phyloP scores from a whole-genome alignment of 2,797 vertebrate genomes.

The Acipenser ruthenus region DNA sequence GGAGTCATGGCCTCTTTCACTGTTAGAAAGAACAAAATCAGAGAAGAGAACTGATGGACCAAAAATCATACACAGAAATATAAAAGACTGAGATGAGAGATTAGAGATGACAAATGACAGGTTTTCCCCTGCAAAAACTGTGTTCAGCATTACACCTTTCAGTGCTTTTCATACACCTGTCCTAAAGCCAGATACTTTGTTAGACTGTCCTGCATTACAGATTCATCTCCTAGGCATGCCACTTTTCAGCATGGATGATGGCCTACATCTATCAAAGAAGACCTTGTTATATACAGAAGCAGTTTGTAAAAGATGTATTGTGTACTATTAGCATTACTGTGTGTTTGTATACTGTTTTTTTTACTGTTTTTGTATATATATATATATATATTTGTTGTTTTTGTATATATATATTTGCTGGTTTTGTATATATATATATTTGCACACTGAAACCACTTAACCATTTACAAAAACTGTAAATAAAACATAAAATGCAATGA shows the following conservation, averaged over 20 bases:
- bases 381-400: no score
- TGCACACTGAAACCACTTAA: no score
- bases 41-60: background rate
- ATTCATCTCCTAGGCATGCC: constrained; percentile 46
- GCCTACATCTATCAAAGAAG: constrained; percentile 47
- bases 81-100: constrained; percentile 24
- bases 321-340: constrained; percentile 37
- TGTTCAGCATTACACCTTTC: constrained; percentile 50
- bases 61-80: constrained; percentile 6
- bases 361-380: constrained; percentile 10
- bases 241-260: constrained; percentile 41
- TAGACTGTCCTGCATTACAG: constrained; percentile 49
- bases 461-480: background rate
- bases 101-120: constrained; percentile 45
- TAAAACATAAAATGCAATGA: background rate
- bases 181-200: constrained; percentile 44
- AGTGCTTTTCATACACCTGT: constrained; percentile 55
- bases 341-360: constrained; percentile 10
- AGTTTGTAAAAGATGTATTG: constrained; percentile 43
- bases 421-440: no score
- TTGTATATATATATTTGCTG: no score
- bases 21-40: constrained; percentile 38
- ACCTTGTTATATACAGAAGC: constrained; percentile 45
- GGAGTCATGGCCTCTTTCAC: constrained; percentile 79
- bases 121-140: constrained; percentile 20